Evolutionary conservation across 2,888 invertebrate genomes (phyloP).

Genomic region (Papilio demoleus): DNA sequence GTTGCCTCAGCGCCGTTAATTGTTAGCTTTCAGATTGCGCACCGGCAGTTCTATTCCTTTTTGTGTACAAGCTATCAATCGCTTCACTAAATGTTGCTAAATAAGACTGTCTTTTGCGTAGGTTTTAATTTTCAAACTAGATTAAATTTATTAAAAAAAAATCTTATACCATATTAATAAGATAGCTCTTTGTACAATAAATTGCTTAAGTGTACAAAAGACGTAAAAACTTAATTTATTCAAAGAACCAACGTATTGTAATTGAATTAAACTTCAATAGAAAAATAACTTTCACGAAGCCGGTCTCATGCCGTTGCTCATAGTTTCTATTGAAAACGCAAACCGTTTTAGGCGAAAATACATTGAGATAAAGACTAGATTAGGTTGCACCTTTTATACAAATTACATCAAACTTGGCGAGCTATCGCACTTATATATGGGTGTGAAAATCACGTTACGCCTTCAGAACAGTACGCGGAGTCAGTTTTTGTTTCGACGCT

Average conservation of each 20-base stretch:
- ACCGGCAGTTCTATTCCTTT: background rate
- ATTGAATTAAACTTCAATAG: constrained; percentile 20
- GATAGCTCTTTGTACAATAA: background rate
- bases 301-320: constrained; percentile 9
- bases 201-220: background rate
- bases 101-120: background rate
- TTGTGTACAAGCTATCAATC: background rate
- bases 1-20: constrained; percentile 3
- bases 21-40: background rate
- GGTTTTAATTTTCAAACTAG: background rate
- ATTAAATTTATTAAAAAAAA: background rate
- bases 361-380: constrained; percentile 30
- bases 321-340: constrained; percentile 15
- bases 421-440: constrained; percentile 44
- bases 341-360: background rate
- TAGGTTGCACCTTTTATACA: constrained; percentile 25
- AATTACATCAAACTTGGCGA: constrained; percentile 40
- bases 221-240: background rate
- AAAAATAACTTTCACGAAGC: constrained; percentile 23
- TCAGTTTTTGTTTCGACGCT: constrained; percentile 43
- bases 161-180: background rate
- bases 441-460: constrained; percentile 51
- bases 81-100: too few relatives aligned
- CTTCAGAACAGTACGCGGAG: constrained; percentile 42
- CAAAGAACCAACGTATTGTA: background rate